Percentiles rank a stretch among this genome's conserved stretches.
Conservation (phyloP, 1,140 invertebrate species). For the Drosophila albomicans region DNA sequence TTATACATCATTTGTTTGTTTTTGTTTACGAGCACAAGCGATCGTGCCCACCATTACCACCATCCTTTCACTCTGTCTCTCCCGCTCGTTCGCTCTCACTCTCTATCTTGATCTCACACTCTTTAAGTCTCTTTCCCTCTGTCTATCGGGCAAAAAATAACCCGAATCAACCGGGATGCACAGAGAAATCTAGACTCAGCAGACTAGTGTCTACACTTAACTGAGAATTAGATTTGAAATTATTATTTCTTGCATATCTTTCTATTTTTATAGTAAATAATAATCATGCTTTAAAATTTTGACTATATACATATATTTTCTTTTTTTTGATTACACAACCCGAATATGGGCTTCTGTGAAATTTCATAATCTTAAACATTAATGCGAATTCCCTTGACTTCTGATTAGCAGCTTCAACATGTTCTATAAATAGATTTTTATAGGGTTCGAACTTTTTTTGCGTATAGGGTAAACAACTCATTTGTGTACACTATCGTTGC, state of each 20-base stretch:
- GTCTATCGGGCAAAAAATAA: neutral
- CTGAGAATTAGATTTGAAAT: neutral
- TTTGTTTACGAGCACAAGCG: conserved; percentile 19
- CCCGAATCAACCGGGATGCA: conserved; percentile 7
- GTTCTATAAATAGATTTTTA: conserved; percentile 4
- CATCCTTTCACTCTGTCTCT: conserved; percentile 2
- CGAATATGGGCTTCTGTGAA: neutral
- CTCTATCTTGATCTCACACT: neutral
- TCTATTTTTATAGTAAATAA: neutral
- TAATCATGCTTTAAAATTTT: neutral
- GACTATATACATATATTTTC: neutral
- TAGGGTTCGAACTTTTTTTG: neutral
- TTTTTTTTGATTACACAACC: neutral
- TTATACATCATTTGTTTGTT: conserved; percentile 19
- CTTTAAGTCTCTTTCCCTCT: neutral
- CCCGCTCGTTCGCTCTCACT: neutral
- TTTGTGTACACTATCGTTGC: neutral
- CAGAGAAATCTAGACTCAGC: neutral
- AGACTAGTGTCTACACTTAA: neutral
- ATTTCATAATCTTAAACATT: neutral
- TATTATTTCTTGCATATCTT: neutral
- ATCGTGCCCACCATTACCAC: neutral
- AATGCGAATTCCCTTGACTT: neutral
- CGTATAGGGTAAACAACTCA: neutral
- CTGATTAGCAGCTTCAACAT: neutral